Base-by-base conservation (phyloP, 1,140 invertebrate species). In the Tenebrio molitor region DNA sequence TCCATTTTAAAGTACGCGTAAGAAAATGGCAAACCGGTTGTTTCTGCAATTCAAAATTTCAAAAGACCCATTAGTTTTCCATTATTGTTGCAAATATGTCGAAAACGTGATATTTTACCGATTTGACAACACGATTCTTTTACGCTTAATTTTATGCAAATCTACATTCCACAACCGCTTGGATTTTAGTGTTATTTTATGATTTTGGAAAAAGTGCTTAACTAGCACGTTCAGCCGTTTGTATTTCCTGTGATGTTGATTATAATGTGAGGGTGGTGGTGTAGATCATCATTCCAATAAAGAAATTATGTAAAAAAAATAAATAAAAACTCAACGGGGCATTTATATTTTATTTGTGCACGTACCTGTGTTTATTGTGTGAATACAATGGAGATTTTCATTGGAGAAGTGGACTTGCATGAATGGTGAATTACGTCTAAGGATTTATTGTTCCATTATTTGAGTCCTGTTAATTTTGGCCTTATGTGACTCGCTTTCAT, bases 71-170 rank as follows among this genome's bases (percentile, higher is more conserved):
- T 44, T 44, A 44, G 42, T 44, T 44, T 53, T 53, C 46, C 46
- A 53, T 53, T 53, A 53, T 14, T 19, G 46, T n/a, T 21, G 46
- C 17, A 14, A 10, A 19, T 53, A 53, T 53, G 19, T 53, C 46
- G 16, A 58, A 58, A 58, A 58, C 50, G 50, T 58, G 50, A 58
- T 58, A 58, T 58, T 58, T 34, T 12, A 14, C 21, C 50, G 21
- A 29, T 12, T 58, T 10, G 44, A 50, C 17, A 50, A 58, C 50
- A 29, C 50, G 50, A 25, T 25, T 25, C 21, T 58, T 50, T 58
- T 58, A 58, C 21, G 50, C 50, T 58, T 58, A 25, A 58, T 58
- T 58, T 58, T 58, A 58, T 58, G 50, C 23, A 58, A 58, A 58
- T 33, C 12, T 6, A 14, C 50, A 58, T 58, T 25, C 21, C 50